Conservation (phyloP, 2,888 invertebrate genomes). For the Lysandra bellargus region DNA sequence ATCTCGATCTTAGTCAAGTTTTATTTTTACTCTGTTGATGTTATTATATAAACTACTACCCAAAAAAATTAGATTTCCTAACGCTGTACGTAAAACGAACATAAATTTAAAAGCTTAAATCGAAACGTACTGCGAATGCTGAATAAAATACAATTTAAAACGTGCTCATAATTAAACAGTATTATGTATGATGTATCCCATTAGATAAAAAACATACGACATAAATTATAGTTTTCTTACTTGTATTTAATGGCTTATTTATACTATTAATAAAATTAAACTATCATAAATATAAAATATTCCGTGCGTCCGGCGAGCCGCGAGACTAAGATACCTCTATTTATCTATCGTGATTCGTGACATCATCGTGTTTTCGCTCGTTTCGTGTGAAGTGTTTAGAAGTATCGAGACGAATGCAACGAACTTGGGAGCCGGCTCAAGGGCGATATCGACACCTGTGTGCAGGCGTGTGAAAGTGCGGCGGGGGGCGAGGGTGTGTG, state of each 20-base stretch:
- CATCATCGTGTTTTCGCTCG: constrained; percentile 20
- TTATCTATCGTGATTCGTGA: constrained; percentile 20
- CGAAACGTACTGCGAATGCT: neutral
- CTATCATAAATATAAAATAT: constrained; percentile 18
- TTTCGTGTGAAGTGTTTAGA: constrained; percentile 19
- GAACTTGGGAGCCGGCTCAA: constrained; percentile 69
- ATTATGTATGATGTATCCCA: neutral
- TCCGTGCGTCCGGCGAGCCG: neutral
- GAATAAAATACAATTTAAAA: neutral
- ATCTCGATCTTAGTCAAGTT: constrained; percentile 76
- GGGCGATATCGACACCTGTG: constrained; percentile 78
- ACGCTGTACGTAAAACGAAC: constrained; percentile 32
- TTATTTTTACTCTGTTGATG: constrained; percentile 67
- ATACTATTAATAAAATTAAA: constrained; percentile 15
- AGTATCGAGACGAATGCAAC: constrained; percentile 49
- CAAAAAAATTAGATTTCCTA: constrained; percentile 53
- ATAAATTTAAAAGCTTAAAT: neutral
- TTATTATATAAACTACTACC: constrained; percentile 66
- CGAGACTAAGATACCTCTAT: neutral
- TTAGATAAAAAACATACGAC: neutral
- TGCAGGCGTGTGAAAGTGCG: constrained; percentile 75
- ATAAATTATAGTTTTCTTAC: constrained; percentile 26
- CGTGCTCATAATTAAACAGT: constrained; percentile 6
- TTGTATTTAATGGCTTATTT: constrained; percentile 14
- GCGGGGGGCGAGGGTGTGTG: constrained; percentile 42